Percentiles rank a stretch among this genome's conserved stretches.
Evolutionary conservation across 1,140 invertebrate genomes (phyloP).

Genomic region (Aphaenogaster rudis): DNA sequence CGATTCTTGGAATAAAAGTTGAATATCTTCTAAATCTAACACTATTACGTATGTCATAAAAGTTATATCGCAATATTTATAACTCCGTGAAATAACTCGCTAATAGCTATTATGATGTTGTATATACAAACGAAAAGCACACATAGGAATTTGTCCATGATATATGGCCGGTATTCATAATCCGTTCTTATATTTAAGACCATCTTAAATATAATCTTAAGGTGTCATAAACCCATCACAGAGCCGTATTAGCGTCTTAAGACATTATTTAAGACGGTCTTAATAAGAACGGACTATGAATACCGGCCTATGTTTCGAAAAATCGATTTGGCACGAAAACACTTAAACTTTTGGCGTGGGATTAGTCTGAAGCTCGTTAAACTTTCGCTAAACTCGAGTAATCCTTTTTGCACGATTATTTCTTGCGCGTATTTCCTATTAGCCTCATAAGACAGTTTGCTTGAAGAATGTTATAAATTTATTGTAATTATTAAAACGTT

Average conservation of each 20-base stretch:
- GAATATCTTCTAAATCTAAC: background rate
- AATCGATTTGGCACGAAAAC: slow-evolving; percentile 7
- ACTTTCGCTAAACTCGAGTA: background rate
- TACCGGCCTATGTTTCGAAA: background rate
- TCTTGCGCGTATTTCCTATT: background rate
- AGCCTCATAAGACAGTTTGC: background rate
- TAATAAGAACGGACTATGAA: no score
- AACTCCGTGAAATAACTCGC: slow-evolving; percentile 7
- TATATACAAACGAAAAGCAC: background rate
- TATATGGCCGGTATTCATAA: no score
- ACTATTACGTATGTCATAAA: background rate
- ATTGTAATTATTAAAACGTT: background rate
- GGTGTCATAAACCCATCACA: no score
- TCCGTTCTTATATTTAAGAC: no score
- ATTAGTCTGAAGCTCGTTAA: slow-evolving; percentile 29
- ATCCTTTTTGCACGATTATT: slow-evolving; percentile 21
- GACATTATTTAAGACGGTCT: no score
- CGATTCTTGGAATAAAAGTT: background rate
- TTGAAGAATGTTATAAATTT: background rate
- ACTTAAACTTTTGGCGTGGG: background rate
- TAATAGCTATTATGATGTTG: background rate
- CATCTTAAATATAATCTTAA: no score
- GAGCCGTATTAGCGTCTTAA: no score
- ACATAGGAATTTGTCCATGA: background rate
- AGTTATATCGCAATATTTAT: slow-evolving; percentile 10